Base-by-base conservation (phyloP, 2,888 invertebrate genomes). In the Amiota minor region DNA sequence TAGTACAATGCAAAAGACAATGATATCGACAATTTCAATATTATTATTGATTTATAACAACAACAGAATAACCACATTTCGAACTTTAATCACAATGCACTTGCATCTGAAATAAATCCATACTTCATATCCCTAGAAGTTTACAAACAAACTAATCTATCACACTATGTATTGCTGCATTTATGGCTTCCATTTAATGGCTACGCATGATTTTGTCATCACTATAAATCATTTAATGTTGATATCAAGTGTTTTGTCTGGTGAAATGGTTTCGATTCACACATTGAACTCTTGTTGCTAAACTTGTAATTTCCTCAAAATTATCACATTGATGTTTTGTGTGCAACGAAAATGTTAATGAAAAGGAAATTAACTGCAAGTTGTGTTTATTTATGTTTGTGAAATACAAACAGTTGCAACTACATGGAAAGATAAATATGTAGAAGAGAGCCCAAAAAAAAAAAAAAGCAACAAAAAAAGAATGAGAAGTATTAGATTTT, bases 341-440 rank as follows among this genome's bases (percentile, higher is more conserved):
- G 8, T 10, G 64, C 49, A 68, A 23, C 67, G 53, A 78, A 80
- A 80, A 79, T 80, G 79, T 79, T 80, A 80, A 80, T 80, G 80
- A 80, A 80, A 80, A 80, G 80, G 80, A 80, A 80, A 80, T 80
- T 80, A 80, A 80, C 72, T 79, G 74, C 80, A 79, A 68, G 75
- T 73, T 72, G 73, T 71, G 67, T 68, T 68, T 59, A 9, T n/a
- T 59, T 65, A 18, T n/a, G 6, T n/a, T n/a, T n/a, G 35, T 35
- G 35, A 35, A 35, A 35, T 8, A 35, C 35, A 35, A 35, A 35
- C 6, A 35, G 2, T 35, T 35, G 35, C 0, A 23, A 23, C 23
- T 23, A 23, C n/a, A n/a, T 3, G 1, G 3, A 23, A 2, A 35
- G 35, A n/a, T n/a, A n/a, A 6, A 35, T 35, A 35, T 6, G 6